phyloP scores from a whole-genome alignment of 2,888 invertebrate species.

The Caenorhabditis sulstoni region DNA sequence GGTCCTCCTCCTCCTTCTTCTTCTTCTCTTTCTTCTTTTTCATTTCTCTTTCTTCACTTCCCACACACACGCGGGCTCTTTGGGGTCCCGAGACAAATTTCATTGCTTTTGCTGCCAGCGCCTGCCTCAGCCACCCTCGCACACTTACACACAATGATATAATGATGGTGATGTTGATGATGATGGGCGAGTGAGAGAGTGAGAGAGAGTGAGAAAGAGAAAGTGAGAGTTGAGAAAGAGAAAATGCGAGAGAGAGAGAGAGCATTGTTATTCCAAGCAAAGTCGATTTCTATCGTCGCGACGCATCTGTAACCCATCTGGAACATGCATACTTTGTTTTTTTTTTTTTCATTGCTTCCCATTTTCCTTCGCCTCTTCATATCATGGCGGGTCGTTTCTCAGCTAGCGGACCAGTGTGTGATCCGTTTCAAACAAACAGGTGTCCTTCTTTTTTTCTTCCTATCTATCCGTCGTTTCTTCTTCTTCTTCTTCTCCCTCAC shows the following conservation, averaged over 20 bases:
- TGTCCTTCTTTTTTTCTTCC: too few species aligned
- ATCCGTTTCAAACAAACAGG: too few species aligned
- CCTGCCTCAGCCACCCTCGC: constrained; percentile 39
- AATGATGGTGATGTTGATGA: constrained; percentile 37
- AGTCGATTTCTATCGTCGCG: not conserved
- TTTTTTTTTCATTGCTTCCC: too few species aligned
- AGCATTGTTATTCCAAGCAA: not conserved
- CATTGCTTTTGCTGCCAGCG: constrained; percentile 16
- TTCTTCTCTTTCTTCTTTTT: constrained; percentile 13
- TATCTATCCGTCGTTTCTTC: too few species aligned
- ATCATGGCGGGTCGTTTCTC: too few species aligned
- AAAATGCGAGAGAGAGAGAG: not conserved
- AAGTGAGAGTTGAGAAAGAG: not conserved
- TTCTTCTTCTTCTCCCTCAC: too few species aligned
- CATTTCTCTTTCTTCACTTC: constrained; percentile 11
- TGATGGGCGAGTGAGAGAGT: not conserved
- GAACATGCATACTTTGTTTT: too few species aligned
- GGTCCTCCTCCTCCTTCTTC: constrained; percentile 15
- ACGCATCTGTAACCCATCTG: constrained; percentile 49
- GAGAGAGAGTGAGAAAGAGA: not conserved
- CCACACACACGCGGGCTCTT: constrained; percentile 1
- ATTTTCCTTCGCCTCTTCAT: too few species aligned
- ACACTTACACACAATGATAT: constrained; percentile 26
- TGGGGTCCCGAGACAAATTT: constrained; percentile 44
- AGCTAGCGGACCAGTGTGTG: too few species aligned